A percentile compares a stretch with the other conserved stretches of the same genome.
phyloP scores from a whole-genome alignment of 2,113 vertebrate genomes.

The Pseudois nayaur region DNA sequence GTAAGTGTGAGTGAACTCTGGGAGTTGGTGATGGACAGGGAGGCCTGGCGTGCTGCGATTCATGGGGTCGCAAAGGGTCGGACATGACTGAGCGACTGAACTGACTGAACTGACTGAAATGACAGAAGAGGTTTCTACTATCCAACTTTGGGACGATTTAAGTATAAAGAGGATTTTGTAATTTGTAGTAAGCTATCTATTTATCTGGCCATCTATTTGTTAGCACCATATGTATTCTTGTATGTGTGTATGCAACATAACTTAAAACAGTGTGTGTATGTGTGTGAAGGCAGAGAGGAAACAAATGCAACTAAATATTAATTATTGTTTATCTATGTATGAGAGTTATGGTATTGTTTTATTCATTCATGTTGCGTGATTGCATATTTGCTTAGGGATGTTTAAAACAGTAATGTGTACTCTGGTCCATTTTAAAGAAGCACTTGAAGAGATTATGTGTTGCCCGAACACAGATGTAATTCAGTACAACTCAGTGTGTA shows the following conservation, averaged over 20 bases:
- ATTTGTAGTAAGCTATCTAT: background rate
- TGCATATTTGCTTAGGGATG: background rate
- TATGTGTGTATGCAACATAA: background rate
- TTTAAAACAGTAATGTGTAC: background rate
- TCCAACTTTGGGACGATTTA: background rate
- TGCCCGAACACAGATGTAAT: background rate
- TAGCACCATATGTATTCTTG: background rate
- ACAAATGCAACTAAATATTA: background rate
- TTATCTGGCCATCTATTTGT: background rate
- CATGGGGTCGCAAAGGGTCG: rapidly evolving
- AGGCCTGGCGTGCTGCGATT: too few species aligned
- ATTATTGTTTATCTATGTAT: background rate
- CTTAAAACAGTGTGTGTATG: background rate
- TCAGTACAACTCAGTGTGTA: background rate
- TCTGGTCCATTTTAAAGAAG: background rate
- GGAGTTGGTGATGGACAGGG: too few species aligned
- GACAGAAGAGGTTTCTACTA: background rate
- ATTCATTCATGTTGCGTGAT: background rate
- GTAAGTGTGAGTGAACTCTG: rapidly evolving
- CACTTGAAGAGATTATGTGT: background rate
- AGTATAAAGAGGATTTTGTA: background rate
- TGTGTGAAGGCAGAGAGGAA: background rate
- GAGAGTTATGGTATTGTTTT: background rate
- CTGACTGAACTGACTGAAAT: too few species aligned
- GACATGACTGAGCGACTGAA: too few species aligned